phyloP scores from a whole-genome alignment of 2,113 vertebrate species.

The Cynocephalus volans region DNA sequence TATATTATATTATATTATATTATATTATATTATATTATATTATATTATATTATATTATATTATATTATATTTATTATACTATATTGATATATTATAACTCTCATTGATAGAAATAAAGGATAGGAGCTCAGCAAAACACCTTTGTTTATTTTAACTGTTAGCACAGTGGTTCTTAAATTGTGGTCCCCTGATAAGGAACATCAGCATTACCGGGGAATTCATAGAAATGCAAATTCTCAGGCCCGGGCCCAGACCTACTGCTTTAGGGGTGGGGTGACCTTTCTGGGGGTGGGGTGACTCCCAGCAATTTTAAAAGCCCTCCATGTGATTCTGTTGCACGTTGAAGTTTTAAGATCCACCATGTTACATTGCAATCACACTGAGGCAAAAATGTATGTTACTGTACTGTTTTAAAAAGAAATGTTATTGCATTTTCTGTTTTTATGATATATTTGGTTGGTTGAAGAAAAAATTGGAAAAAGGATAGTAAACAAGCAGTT shows the following conservation, averaged over 20 bases:
- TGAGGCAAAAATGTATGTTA: background rate
- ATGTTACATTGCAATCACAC: background rate
- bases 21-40: no score
- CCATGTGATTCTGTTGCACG: background rate
- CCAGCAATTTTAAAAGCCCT: background rate
- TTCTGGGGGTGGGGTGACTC: background rate
- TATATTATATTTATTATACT: no score
- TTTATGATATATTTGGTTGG: background rate
- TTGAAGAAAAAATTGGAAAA: background rate
- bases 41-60: no score
- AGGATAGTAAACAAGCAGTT: background rate
- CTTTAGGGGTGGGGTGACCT: background rate
- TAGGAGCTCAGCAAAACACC: background rate
- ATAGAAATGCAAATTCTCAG: background rate
- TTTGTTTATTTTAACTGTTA: background rate
- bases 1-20: no score
- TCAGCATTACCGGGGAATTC: background rate
- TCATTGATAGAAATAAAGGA: background rate
- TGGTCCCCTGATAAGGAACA: background rate
- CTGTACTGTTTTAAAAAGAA: background rate
- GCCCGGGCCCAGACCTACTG: background rate
- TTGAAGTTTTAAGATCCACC: background rate
- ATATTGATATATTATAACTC: background rate
- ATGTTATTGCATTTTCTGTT: background rate
- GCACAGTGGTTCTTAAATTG: background rate